phyloP scores from a whole-genome alignment of 2,888 invertebrate genomes.

The Ditylenchus weischeri region DNA sequence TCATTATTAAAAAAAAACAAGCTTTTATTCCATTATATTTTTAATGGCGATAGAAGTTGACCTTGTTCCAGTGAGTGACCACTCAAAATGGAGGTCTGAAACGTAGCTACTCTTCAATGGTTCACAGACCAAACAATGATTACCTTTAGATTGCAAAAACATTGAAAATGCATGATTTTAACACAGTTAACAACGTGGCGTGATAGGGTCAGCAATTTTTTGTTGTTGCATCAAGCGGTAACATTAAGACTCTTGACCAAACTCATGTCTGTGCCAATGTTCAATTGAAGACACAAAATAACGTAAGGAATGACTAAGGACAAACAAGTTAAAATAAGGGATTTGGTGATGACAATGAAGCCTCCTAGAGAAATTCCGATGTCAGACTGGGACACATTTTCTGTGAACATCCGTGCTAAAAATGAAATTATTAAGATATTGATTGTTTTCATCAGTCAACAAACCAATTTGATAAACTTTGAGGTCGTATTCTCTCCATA shows the following conservation, averaged over 20 bases:
- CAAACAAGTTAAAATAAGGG: slow-evolving; percentile 2
- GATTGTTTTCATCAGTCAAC: background rate
- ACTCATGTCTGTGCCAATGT: background rate
- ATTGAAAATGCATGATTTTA: too few relatives aligned
- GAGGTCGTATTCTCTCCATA: slow-evolving; percentile 5
- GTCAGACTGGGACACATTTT: slow-evolving; percentile 4
- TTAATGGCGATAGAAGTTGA: too few relatives aligned
- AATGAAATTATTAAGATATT: background rate
- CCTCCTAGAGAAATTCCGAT: slow-evolving; percentile 1
- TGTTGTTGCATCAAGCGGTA: background rate
- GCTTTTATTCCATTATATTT: too few relatives aligned
- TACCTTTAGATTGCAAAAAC: too few relatives aligned
- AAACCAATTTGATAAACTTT: slow-evolving; percentile 1
- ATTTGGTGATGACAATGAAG: slow-evolving; percentile 2
- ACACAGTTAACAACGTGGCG: too few relatives aligned
- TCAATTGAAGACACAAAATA: slow-evolving; percentile 9
- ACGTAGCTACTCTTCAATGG: too few relatives aligned
- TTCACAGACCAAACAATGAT: too few relatives aligned
- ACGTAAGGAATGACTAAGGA: slow-evolving; percentile 5
- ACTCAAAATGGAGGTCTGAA: too few relatives aligned
- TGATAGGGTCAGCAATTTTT: too few relatives aligned
- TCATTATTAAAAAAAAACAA: too few relatives aligned
- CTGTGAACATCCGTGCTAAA: slow-evolving; percentile 1
- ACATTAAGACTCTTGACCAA: background rate
- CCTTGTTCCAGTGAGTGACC: too few relatives aligned